Conservation (phyloP, 2,113 vertebrate species). For the Stictonetta naevosa region DNA sequence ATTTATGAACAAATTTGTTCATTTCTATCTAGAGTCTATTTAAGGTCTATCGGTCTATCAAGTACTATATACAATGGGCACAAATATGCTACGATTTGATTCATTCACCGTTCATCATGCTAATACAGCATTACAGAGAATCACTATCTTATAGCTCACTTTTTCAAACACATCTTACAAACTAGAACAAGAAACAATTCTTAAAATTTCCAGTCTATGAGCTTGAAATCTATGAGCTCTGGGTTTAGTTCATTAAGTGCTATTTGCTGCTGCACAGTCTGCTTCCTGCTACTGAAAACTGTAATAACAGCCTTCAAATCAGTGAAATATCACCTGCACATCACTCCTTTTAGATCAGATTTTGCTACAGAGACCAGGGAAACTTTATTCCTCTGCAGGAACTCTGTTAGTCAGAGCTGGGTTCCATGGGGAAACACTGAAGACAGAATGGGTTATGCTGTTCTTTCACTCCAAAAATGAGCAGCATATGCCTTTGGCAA, state of each 20-base stretch:
- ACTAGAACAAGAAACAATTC: not conserved
- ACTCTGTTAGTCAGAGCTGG: not conserved
- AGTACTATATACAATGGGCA: not conserved
- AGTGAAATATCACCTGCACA: not conserved
- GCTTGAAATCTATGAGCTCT: not conserved
- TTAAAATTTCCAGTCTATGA: not conserved
- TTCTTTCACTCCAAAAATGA: constrained; percentile 5
- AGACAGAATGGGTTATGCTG: not conserved
- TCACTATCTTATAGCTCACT: not conserved
- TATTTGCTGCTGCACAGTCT: not conserved
- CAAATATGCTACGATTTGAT: not conserved
- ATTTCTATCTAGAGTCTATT: not conserved
- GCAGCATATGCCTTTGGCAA: constrained; percentile 23
- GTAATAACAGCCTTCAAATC: not conserved
- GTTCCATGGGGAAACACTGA: not conserved
- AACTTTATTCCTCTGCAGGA: not conserved
- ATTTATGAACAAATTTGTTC: not conserved
- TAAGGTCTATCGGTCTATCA: not conserved
- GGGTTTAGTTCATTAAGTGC: not conserved
- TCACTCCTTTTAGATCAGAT: not conserved
- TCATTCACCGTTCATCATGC: not conserved
- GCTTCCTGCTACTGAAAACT: not conserved
- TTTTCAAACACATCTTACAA: not conserved
- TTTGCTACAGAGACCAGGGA: not conserved
- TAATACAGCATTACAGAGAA: not conserved